Percentiles rank a stretch among this genome's conserved stretches.
These are phyloP conservation scores for Mohoua ochrocephala DNA, from an alignment of 2,113 vertebrate genomes.

Conservation along the genomic window DNA sequence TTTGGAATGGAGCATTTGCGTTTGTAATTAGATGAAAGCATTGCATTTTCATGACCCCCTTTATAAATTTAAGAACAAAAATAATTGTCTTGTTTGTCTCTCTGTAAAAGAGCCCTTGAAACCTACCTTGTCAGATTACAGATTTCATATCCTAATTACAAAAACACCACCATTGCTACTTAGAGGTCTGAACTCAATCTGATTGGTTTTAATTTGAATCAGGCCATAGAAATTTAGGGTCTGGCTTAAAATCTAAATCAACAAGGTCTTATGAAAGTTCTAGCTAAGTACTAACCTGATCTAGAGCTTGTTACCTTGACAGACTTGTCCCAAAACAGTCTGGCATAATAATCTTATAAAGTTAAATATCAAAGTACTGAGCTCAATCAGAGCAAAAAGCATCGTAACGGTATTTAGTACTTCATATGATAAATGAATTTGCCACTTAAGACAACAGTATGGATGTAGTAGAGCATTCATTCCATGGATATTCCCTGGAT, in stretches of 20 bases:
- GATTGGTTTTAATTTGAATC: background rate
- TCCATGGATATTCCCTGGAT: constrained; percentile 41
- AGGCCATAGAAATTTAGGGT: background rate
- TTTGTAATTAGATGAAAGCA: background rate
- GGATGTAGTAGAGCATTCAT: constrained; percentile 44
- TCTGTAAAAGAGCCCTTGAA: background rate
- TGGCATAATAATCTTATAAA: background rate
- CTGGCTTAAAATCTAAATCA: background rate
- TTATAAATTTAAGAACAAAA: background rate
- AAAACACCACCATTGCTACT: background rate
- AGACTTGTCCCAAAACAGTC: background rate
- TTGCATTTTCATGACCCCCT: background rate
- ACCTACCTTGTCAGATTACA: background rate
- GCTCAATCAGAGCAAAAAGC: background rate
- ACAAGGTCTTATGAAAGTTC: background rate
- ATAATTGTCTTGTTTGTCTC: background rate
- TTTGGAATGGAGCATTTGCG: background rate
- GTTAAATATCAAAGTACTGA: background rate
- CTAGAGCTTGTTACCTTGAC: background rate
- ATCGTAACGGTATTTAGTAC: background rate
- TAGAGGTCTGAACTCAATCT: background rate
- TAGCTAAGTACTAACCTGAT: background rate
- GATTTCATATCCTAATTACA: background rate
- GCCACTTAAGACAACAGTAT: constrained; percentile 54
- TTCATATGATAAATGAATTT: background rate